A percentile compares a stretch with the other conserved stretches of the same genome.
Evolutionary conservation across 2,113 vertebrate genomes (phyloP).

Genomic region (Mobula hypostoma): DNA sequence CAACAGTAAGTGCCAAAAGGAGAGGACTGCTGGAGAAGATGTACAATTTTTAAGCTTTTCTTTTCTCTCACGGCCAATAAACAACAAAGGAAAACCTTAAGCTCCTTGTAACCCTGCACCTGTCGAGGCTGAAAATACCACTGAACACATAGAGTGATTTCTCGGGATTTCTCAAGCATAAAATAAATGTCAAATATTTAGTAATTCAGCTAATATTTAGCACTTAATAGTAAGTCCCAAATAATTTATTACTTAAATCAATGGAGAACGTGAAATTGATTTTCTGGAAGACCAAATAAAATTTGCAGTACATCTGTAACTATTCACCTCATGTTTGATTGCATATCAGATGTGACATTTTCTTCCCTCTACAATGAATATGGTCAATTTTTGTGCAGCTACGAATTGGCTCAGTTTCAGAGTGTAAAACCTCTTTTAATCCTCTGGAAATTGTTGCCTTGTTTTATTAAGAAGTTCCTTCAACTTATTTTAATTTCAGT

Average conservation of each 20-base stretch:
- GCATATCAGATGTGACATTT: background rate
- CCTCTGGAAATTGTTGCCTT: background rate
- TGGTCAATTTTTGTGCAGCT: background rate
- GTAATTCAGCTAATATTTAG: background rate
- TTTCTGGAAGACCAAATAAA: background rate
- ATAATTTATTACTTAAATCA: background rate
- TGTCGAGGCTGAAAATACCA: background rate
- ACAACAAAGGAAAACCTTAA: background rate
- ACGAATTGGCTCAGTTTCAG: background rate
- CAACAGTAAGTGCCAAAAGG: background rate
- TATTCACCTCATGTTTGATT: background rate
- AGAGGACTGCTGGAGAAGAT: background rate
- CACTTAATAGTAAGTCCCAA: background rate
- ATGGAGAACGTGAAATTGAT: constrained; percentile 9
- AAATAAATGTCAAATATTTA: constrained; percentile 9
- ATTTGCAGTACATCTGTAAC: background rate
- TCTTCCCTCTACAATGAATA: background rate
- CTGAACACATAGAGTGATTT: background rate
- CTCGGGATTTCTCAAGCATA: background rate
- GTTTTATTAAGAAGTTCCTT: background rate
- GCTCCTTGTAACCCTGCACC: constrained; percentile 18
- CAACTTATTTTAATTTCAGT: background rate
- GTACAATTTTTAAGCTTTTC: background rate
- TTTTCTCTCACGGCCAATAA: background rate
- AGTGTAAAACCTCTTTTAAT: background rate